Percentiles rank a stretch among this genome's conserved stretches.
phyloP scores from a whole-genome alignment of 2,113 vertebrate genomes.

The Kobus ellipsiprymnus region DNA sequence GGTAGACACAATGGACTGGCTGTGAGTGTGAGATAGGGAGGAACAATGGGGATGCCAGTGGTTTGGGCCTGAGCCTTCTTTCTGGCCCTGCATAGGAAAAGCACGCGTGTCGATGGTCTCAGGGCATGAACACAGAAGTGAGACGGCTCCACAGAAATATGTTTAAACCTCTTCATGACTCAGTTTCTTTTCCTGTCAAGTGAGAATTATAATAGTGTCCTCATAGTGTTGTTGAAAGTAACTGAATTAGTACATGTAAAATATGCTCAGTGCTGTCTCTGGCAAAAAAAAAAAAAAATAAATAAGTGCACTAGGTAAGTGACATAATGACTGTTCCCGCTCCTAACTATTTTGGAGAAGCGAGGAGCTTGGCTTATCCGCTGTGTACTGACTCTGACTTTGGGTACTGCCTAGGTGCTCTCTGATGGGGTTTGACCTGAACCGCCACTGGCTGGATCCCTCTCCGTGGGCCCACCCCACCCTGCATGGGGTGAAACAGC shows the following conservation, averaged over 20 bases:
- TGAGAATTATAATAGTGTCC: background rate
- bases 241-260: background rate
- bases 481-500: conserved; percentile 94
- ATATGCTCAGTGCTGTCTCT: background rate
- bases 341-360: background rate
- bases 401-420: conserved; percentile 86
- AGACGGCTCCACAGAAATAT: background rate
- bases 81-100: background rate
- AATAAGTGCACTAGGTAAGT: background rate
- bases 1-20: background rate
- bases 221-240: background rate
- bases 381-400: background rate
- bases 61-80: background rate
- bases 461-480: conserved; percentile 98
- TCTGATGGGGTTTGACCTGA: conserved; percentile 97
- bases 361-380: background rate
- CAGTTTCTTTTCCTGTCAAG: background rate
- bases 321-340: background rate
- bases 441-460: conserved; percentile 97
- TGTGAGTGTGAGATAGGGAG: background rate
- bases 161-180: background rate
- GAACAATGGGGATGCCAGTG: background rate
- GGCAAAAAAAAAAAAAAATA: background rate
- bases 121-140: background rate
- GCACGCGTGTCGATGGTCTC: background rate